Percentiles rank a stretch among this genome's conserved stretches.
Evolutionary conservation across 2,888 invertebrate genomes (phyloP).

Genomic region (Spatulosminthurus flaviceps): DNA sequence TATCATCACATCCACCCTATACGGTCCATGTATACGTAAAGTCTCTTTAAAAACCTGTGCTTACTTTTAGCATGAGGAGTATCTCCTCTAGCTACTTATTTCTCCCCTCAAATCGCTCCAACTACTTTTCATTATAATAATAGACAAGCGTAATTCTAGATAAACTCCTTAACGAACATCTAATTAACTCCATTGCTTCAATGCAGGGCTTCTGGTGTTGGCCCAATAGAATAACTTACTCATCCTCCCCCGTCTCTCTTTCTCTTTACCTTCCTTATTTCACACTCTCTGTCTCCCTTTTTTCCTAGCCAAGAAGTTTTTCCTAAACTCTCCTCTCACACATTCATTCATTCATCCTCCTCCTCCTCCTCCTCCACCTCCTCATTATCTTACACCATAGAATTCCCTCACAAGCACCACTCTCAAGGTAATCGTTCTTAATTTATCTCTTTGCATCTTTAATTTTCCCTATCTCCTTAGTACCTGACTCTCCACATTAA

Average conservation of each 20-base stretch:
- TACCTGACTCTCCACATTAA: background rate
- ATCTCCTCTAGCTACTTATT: background rate
- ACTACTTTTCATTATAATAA: slow-evolving; percentile 41
- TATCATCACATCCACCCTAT: background rate
- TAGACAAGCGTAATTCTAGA: slow-evolving; percentile 41
- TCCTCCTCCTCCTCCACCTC: too few species aligned
- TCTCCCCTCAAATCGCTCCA: slow-evolving; percentile 18
- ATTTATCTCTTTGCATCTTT: slow-evolving; percentile 9
- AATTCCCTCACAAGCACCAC: background rate
- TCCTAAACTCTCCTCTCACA: background rate
- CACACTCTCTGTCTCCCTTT: slow-evolving; percentile 1
- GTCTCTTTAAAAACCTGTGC: too few species aligned
- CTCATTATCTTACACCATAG: slow-evolving; percentile 1
- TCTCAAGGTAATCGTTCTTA: slow-evolving; percentile 25
- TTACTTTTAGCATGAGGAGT: too few species aligned
- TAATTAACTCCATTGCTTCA: slow-evolving; percentile 36
- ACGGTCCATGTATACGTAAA: too few species aligned
- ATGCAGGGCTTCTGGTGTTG: background rate
- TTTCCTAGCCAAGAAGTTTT: background rate
- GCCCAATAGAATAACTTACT: slow-evolving; percentile 26
- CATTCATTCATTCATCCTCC: background rate
- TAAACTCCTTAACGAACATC: slow-evolving; percentile 45
- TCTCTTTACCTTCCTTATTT: background rate
- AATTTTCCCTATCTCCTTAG: background rate
- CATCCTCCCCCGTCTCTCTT: slow-evolving; percentile 19